A percentile compares a stretch with the other conserved stretches of the same genome.
Conservation (phyloP, 2,797 vertebrate species). For the Pygocentrus nattereri region DNA sequence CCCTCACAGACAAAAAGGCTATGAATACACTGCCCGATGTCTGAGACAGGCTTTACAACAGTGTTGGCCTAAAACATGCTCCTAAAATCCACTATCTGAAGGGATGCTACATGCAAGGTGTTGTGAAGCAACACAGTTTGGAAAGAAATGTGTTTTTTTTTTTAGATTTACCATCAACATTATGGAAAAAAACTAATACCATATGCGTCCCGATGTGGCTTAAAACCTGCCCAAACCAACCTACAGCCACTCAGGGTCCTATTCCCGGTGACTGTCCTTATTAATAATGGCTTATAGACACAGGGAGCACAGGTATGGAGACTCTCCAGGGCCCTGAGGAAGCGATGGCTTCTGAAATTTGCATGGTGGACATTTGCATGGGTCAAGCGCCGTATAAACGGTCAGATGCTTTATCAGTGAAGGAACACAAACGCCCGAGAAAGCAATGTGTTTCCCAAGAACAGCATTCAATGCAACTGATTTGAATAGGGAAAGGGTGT, state of each 20-base stretch:
- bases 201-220: background rate
- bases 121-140: no score
- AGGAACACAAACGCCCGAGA: background rate
- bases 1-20: no score
- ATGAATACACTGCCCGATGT: no score
- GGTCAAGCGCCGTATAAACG: background rate
- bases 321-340: background rate
- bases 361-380: constrained; percentile 30
- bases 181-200: background rate
- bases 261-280: background rate
- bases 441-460: background rate
- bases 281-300: background rate
- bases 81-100: no score
- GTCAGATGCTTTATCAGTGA: background rate
- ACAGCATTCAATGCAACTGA: background rate
- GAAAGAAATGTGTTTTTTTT: no score
- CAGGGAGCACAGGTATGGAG: background rate
- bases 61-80: no score
- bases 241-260: background rate
- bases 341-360: background rate
- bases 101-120: no score
- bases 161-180: no score
- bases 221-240: background rate
- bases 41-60: no score
- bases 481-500: background rate